Percentiles rank a stretch among this genome's conserved stretches.
These are phyloP conservation scores for Drosophila leontia DNA, from an alignment of 1,140 invertebrate species.

Conservation along the genomic window DNA sequence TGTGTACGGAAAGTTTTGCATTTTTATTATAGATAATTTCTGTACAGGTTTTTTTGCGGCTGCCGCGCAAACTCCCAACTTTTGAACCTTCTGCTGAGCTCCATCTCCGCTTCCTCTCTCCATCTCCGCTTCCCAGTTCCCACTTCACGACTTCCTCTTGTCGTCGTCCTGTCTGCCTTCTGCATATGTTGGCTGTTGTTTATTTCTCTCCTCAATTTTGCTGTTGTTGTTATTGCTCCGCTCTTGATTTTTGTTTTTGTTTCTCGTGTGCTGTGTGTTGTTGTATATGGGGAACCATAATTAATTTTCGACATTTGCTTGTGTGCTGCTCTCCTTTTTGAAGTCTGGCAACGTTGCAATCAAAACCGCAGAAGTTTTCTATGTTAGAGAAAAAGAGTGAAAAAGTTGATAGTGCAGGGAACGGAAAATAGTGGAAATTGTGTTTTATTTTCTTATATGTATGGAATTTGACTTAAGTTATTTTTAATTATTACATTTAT, in stretches of 20 bases:
- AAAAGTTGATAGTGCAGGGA: not conserved
- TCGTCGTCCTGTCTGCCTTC: slow-evolving; percentile 49
- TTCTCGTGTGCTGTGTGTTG: slow-evolving; percentile 3
- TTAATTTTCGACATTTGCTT: slow-evolving; percentile 70
- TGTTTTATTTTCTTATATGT: not conserved
- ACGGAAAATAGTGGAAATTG: not conserved
- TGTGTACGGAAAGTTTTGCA: slow-evolving; percentile 72
- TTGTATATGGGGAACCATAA: slow-evolving; percentile 54
- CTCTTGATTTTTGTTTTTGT: slow-evolving; percentile 27
- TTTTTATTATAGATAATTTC: slow-evolving; percentile 84
- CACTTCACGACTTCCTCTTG: slow-evolving; percentile 13
- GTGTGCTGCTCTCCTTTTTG: slow-evolving; percentile 24
- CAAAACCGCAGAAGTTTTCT: slow-evolving; percentile 38
- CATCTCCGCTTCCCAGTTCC: slow-evolving; percentile 1
- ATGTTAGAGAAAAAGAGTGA: slow-evolving; percentile 39
- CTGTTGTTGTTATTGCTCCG: slow-evolving; percentile 25
- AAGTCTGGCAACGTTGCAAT: slow-evolving; percentile 70
- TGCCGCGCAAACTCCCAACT: slow-evolving; percentile 80
- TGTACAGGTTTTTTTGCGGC: slow-evolving; percentile 80
- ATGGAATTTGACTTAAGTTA: not conserved
- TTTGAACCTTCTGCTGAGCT: slow-evolving; percentile 50
- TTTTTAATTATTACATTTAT: not conserved
- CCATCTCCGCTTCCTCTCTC: slow-evolving; percentile 17
- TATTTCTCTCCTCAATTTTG: slow-evolving; percentile 17
- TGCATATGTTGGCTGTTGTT: slow-evolving; percentile 55